Evolutionary conservation across 2,113 vertebrate genomes (phyloP).

Genomic region (Calyptomena viridis): DNA sequence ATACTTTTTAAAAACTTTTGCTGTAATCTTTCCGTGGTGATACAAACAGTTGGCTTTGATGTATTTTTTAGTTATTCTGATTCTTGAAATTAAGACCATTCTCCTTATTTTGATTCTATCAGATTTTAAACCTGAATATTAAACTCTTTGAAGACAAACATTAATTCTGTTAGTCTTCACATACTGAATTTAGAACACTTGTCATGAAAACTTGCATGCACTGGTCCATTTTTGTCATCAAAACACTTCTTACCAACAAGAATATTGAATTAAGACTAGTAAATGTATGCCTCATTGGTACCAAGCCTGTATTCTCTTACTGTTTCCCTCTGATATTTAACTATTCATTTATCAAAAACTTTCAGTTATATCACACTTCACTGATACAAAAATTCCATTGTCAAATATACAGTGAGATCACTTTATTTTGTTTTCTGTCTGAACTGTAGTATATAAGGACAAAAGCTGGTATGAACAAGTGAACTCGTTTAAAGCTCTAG

Average conservation of each 20-base stretch:
- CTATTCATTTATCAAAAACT: not conserved
- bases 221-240: not conserved
- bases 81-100: not conserved
- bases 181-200: not conserved
- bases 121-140: not conserved
- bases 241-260: constrained; percentile 11
- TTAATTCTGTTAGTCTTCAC: constrained; percentile 30
- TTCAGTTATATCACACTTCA: constrained; percentile 40
- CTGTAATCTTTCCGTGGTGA: not conserved
- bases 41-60: not conserved
- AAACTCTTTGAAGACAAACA: not conserved
- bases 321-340: constrained; percentile 7
- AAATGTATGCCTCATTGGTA: not conserved
- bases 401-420: constrained; percentile 14
- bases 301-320: not conserved
- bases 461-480: constrained; percentile 31
- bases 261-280: not conserved
- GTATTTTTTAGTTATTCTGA: not conserved
- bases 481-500: not conserved
- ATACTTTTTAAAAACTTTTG: not conserved
- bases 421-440: constrained; percentile 39
- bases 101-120: not conserved
- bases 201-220: not conserved
- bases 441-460: not conserved
- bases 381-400: constrained; percentile 24